Evolutionary conservation across 2,113 vertebrate species (phyloP), one percentile per base, ranked within the genome.

Genomic region (Elephantulus edwardii): DNA sequence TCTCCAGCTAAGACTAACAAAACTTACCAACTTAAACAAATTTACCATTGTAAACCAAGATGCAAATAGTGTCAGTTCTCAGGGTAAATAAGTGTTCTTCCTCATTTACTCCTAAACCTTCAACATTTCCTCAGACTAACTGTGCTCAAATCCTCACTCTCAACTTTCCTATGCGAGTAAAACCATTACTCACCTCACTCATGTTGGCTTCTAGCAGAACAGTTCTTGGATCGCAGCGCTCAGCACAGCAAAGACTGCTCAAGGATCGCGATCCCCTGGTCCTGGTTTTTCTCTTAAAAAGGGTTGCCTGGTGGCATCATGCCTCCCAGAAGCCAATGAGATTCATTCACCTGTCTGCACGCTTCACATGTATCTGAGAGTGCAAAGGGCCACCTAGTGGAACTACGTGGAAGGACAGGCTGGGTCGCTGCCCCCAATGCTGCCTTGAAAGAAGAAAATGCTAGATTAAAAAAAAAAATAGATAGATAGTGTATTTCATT

Each of bases 161-260:
- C 71, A 14, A 11, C 40, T 56, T 58, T 54, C 62, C 70, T 82
- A 38, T 44, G 22, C 7, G 14, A 26, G 75, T 9, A 5, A 30
- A 62, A 72, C 22, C 5, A 12, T 80, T 35, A 17, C 97, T 96
- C 93, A 97, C 98, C 98, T 98, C 98, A 42, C 98, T 98, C 98
- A 98, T 98, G 94, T 79, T 96, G 96, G 78, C 93, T 84, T 68
- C n/a, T 40, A 42, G 78, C 89, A 89, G 80, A 17, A 68, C 95
- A 90, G 93, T 93, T 91, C 48, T 13, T 60, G 74, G 80, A 84
- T 95, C 92, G 86, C 68, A 62, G 79, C n/a, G 72, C 84, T 93
- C 92, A 60, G 89, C 90, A 86, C 90, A 33, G 58, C 64, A 48
- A 87, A 70, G 88, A 35, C 86, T 77, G 94, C 83, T 82, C 83